Evolutionary conservation across 2,888 invertebrate genomes (phyloP).

Genomic region (Nyleta sp.): DNA sequence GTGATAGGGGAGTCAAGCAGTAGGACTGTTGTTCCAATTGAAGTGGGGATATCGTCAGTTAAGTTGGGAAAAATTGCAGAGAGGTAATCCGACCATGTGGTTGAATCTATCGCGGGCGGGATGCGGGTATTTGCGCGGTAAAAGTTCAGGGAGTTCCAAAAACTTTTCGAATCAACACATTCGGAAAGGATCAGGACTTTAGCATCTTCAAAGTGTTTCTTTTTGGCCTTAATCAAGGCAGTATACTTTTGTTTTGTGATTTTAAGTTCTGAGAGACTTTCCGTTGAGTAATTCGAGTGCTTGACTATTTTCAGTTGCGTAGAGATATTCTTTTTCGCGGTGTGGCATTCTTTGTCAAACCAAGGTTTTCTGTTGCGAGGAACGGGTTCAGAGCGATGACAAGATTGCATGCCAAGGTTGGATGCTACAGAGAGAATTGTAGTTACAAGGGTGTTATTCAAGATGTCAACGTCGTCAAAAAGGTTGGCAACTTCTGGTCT

Average conservation of each 20-base stretch:
- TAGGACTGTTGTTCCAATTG: not conserved
- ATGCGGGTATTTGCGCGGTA: not conserved
- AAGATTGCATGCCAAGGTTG: too few relatives aligned
- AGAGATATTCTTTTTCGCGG: too few relatives aligned
- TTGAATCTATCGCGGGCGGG: not conserved
- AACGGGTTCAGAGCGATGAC: too few relatives aligned
- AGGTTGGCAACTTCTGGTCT: too few relatives aligned
- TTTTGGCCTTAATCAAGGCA: not conserved
- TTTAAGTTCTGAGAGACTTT: not conserved
- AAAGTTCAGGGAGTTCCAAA: not conserved
- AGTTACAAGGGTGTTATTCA: too few relatives aligned
- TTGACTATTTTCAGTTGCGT: too few relatives aligned
- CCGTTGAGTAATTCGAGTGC: not conserved
- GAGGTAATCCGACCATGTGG: not conserved
- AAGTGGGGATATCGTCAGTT: not conserved
- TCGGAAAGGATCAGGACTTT: too few relatives aligned
- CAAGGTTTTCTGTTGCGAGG: slow-evolving; percentile 5
- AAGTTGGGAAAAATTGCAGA: not conserved
- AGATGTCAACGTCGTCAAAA: too few relatives aligned
- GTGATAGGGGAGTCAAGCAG: not conserved
- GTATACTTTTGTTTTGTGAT: not conserved
- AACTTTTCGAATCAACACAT: not conserved
- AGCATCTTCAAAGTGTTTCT: too few relatives aligned
- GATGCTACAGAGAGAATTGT: too few relatives aligned
- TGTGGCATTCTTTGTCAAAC: not conserved